Conservation (phyloP, 1,140 invertebrate species). For the Drosophila sturtevanti region DNA sequence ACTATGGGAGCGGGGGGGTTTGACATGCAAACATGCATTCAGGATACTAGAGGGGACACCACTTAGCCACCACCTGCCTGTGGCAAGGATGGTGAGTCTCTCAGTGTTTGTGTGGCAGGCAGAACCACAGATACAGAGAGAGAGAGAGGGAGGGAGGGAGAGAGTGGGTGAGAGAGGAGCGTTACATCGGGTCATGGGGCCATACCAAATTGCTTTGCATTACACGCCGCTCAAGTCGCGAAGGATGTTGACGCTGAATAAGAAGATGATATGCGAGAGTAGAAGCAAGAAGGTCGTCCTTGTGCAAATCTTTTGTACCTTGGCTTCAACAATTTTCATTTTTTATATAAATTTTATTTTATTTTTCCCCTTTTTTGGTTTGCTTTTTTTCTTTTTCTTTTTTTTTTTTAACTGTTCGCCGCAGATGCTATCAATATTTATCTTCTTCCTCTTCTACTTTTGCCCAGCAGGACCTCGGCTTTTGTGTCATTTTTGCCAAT, state of each 20-base stretch:
- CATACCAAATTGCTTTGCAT: slow-evolving; percentile 69
- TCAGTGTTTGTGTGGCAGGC: neutral
- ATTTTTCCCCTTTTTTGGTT: slow-evolving; percentile 20
- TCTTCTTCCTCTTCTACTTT: slow-evolving; percentile 37
- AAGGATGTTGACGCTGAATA: slow-evolving; percentile 35
- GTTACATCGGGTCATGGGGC: neutral
- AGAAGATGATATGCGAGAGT: neutral
- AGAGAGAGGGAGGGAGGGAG: neutral
- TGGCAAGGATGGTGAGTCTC: slow-evolving; percentile 14
- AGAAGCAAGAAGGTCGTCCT: neutral
- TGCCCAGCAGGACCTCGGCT: neutral
- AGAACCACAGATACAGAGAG: neutral
- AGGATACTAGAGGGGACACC: slow-evolving; percentile 40
- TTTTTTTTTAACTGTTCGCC: slow-evolving; percentile 69
- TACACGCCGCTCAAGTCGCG: slow-evolving; percentile 56
- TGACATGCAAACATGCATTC: slow-evolving; percentile 60
- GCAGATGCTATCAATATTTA: slow-evolving; percentile 77
- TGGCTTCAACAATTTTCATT: slow-evolving; percentile 11
- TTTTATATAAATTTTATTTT: neutral
- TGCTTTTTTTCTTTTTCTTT: slow-evolving; percentile 57
- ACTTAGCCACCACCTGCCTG: slow-evolving; percentile 47
- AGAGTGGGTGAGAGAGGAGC: neutral
- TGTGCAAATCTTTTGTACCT: slow-evolving; percentile 39
- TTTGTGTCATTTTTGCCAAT: slow-evolving; percentile 37
- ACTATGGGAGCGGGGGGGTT: slow-evolving; percentile 14